phyloP scores from a whole-genome alignment of 2,113 vertebrate species.

The Podarcis cretensis region DNA sequence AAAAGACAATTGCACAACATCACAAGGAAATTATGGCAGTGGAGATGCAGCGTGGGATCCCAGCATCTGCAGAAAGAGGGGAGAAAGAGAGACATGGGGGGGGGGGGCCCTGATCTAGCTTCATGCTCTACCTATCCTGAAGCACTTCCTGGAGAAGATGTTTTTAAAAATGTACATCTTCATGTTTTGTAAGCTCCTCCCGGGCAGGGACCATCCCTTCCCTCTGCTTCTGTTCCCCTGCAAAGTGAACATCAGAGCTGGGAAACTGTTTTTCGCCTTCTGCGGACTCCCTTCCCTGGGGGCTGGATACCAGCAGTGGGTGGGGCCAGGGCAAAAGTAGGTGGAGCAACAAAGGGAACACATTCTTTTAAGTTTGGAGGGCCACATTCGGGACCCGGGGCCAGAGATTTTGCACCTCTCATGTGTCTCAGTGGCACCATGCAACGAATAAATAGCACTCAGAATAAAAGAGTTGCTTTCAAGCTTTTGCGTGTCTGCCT shows the following conservation, averaged over 20 bases:
- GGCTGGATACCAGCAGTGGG: too few relatives aligned
- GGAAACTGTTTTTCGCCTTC: too few relatives aligned
- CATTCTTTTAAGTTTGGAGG: too few relatives aligned
- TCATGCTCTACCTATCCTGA: background rate
- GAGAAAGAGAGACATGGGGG: too few relatives aligned
- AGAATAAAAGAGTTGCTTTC: background rate
- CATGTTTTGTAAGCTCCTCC: background rate
- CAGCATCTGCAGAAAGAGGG: too few relatives aligned
- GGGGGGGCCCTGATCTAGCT: too few relatives aligned
- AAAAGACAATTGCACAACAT: background rate
- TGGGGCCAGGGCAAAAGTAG: too few relatives aligned
- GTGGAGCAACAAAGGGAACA: too few relatives aligned
- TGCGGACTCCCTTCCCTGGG: too few relatives aligned
- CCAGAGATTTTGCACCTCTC: too few relatives aligned
- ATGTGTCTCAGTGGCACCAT: background rate
- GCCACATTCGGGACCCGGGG: too few relatives aligned
- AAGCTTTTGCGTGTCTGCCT: background rate
- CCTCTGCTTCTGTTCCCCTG: too few relatives aligned
- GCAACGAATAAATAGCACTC: background rate
- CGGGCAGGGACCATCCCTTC: background rate
- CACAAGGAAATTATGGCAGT: background rate
- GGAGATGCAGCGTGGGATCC: background rate
- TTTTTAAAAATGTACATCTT: background rate
- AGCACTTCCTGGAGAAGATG: background rate
- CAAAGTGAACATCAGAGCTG: background rate